Evolutionary conservation across 2,797 vertebrate genomes (phyloP).

Genomic region (Thalassophryne amazonica): DNA sequence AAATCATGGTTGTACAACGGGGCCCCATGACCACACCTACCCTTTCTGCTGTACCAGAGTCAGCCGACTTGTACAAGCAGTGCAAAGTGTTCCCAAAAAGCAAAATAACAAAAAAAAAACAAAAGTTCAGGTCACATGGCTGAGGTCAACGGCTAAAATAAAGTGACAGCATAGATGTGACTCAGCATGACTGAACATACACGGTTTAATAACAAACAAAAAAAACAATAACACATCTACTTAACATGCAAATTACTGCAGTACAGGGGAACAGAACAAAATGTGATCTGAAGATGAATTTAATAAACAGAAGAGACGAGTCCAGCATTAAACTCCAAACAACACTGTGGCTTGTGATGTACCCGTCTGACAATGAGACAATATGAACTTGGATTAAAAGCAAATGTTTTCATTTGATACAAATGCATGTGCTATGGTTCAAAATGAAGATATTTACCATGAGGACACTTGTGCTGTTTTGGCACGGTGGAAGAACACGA

Average conservation of each 20-base stretch:
- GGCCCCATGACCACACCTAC: slow-evolving; percentile 65
- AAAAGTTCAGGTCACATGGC: slow-evolving; percentile 5
- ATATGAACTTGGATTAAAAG: not conserved
- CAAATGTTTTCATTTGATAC: not conserved
- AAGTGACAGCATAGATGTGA: slow-evolving; percentile 11
- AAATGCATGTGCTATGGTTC: not conserved
- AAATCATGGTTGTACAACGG: slow-evolving; percentile 30
- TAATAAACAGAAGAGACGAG: slow-evolving; percentile 1
- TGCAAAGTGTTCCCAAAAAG: not conserved
- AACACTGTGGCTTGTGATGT: not conserved
- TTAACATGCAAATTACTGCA: slow-evolving; percentile 73
- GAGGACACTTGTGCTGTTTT: slow-evolving; percentile 23
- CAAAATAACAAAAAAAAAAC: not conserved
- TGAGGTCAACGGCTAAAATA: slow-evolving; percentile 10
- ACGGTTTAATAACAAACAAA: slow-evolving; percentile 16
- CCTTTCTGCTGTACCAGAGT: slow-evolving; percentile 53
- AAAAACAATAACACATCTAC: slow-evolving; percentile 18
- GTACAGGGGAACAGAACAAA: slow-evolving; percentile 43
- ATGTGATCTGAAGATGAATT: slow-evolving; percentile 16
- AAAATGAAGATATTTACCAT: slow-evolving; percentile 8
- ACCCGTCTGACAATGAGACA: not conserved
- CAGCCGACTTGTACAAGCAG: slow-evolving; percentile 24
- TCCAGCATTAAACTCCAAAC: not conserved
- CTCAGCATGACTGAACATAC: slow-evolving; percentile 1
- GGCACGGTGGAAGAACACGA: slow-evolving; percentile 76